Conservation (phyloP, 2,888 invertebrate genomes). For the Pristionchus entomophagus region DNA sequence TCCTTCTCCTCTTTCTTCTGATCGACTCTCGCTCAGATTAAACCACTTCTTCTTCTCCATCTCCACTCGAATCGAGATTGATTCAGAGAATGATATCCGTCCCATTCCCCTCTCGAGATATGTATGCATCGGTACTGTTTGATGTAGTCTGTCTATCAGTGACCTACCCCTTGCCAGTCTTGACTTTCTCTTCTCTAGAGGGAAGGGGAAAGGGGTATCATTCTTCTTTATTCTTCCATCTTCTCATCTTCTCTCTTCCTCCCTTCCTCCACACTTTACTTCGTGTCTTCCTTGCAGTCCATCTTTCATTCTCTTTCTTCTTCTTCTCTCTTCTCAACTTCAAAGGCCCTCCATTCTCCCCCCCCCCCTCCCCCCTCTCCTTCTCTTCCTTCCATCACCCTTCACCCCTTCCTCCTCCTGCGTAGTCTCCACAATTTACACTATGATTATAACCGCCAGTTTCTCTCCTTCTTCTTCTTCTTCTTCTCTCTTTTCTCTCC, state of each 20-base stretch:
- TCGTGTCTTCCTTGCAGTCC: slow-evolving; percentile 36
- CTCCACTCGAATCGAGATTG: slow-evolving; percentile 41
- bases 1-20: neutral
- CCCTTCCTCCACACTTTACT: neutral
- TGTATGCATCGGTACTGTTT: neutral
- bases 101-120: neutral
- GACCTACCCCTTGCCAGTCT: neutral
- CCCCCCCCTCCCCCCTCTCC: neutral
- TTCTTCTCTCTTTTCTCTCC: slow-evolving; percentile 9
- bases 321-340: neutral
- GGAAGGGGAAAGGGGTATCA: neutral
- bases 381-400: slow-evolving; percentile 24
- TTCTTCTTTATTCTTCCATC: slow-evolving; percentile 32
- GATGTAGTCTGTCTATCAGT: neutral
- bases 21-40: slow-evolving; percentile 35
- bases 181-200: neutral
- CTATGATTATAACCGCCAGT: slow-evolving; percentile 40
- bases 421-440: slow-evolving; percentile 43
- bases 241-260: slow-evolving; percentile 1
- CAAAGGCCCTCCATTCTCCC: slow-evolving; percentile 33
- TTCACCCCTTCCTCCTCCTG: slow-evolving; percentile 26
- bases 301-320: slow-evolving; percentile 43
- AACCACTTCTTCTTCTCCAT: slow-evolving; percentile 15
- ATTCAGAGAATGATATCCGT: slow-evolving; percentile 31
- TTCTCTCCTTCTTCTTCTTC: slow-evolving; percentile 9